Evolutionary conservation across 2,113 vertebrate species (phyloP).

Genomic region (Silurus glanis): DNA sequence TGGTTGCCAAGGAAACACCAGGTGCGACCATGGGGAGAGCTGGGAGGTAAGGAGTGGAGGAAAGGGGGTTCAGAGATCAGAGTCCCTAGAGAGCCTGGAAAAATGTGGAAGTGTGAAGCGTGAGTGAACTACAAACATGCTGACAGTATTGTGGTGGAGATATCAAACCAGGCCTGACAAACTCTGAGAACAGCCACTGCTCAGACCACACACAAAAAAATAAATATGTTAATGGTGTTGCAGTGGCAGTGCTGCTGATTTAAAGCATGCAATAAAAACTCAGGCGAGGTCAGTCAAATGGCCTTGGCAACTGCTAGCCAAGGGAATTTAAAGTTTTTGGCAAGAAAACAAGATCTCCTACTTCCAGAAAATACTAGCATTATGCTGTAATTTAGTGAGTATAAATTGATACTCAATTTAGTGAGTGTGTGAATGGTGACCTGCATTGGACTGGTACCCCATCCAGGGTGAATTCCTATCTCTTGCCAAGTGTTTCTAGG

Average conservation of each 20-base stretch:
- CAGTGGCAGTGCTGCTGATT: constrained; percentile 2
- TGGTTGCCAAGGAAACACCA: constrained; percentile 58
- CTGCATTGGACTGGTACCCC: background rate
- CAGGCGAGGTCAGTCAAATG: background rate
- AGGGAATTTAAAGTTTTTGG: background rate
- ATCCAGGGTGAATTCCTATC: background rate
- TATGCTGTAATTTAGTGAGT: background rate
- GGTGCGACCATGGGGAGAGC: constrained; percentile 42
- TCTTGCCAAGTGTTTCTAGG: background rate
- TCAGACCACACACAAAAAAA: constrained; percentile 28
- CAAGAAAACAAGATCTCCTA: background rate
- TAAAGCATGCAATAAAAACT: constrained; percentile 21
- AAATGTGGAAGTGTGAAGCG: constrained; percentile 49
- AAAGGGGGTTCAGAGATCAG: constrained; percentile 49
- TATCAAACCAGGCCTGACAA: constrained; percentile 11
- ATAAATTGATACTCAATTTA: no score
- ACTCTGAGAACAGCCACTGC: constrained; percentile 22
- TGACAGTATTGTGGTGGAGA: constrained; percentile 36
- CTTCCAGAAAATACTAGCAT: background rate
- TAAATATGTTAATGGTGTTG: constrained; percentile 20
- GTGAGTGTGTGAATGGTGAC: background rate
- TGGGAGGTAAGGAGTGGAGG: constrained; percentile 1
- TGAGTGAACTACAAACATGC: constrained; percentile 50
- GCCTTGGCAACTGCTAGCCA: background rate
- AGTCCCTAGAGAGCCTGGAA: constrained; percentile 48